phyloP scores from a whole-genome alignment of 2,888 invertebrate species.

The Chymomyza procnemis region DNA sequence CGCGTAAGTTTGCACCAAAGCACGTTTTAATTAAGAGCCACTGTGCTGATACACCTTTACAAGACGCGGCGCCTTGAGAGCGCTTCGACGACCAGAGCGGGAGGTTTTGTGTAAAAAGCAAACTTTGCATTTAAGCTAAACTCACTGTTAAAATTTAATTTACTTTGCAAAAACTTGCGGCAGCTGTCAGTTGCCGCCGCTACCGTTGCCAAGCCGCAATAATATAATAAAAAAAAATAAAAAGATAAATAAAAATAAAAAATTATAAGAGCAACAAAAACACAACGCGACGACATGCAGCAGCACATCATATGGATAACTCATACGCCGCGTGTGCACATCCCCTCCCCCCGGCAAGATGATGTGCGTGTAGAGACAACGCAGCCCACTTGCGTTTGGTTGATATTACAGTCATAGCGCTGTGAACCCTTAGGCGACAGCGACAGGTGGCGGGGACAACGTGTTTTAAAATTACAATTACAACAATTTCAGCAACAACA shows the following conservation, averaged over 20 bases:
- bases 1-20: slow-evolving; percentile 44
- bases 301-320: slow-evolving; percentile 39
- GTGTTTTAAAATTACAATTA: slow-evolving; percentile 22
- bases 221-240: slow-evolving; percentile 12
- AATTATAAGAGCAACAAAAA: too few relatives aligned
- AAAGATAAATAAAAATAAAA: neutral
- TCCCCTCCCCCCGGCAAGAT: slow-evolving; percentile 18
- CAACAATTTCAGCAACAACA: neutral
- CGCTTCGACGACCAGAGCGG: slow-evolving; percentile 18
- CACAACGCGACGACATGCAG: neutral
- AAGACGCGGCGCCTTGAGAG: neutral
- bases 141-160: slow-evolving; percentile 63
- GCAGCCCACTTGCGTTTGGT: slow-evolving; percentile 26
- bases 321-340: slow-evolving; percentile 39
- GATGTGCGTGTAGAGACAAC: slow-evolving; percentile 11
- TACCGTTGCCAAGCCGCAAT: slow-evolving; percentile 42
- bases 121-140: slow-evolving; percentile 68
- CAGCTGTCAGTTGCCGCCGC: slow-evolving; percentile 24
- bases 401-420: slow-evolving; percentile 48
- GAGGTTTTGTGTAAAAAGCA: slow-evolving; percentile 24
- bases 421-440: slow-evolving; percentile 31
- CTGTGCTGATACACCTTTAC: slow-evolving; percentile 31
- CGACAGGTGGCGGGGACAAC: slow-evolving; percentile 57
- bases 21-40: slow-evolving; percentile 63
- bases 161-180: slow-evolving; percentile 63